These are phyloP conservation scores for Panonychus citri DNA, from an alignment of 1,140 invertebrate species.

Conservation along the genomic window DNA sequence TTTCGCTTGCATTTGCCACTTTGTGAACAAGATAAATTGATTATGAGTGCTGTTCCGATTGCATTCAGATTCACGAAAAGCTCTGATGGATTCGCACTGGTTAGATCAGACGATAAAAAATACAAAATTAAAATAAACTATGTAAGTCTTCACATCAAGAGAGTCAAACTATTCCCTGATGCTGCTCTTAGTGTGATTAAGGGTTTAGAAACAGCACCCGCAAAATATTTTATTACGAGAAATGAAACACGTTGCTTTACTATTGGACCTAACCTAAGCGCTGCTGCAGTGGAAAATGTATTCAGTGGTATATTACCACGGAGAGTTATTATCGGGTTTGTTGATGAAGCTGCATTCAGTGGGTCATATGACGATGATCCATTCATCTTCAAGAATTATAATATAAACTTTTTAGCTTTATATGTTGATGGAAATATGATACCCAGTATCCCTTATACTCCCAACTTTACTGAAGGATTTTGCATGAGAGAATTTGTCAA, in stretches of 20 bases:
- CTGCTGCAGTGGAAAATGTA: slow-evolving; percentile 11
- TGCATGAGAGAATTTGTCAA: not conserved
- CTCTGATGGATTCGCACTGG: no score
- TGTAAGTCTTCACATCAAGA: no score
- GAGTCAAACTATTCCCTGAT: not conserved
- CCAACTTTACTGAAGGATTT: slow-evolving; percentile 1
- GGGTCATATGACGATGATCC: slow-evolving; percentile 3
- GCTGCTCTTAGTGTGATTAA: slow-evolving; percentile 4
- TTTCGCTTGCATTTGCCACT: no score
- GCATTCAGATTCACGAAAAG: no score
- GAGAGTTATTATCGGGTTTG: slow-evolving; percentile 1
- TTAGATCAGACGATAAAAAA: no score
- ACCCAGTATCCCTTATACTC: not conserved
- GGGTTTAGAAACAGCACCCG: not conserved
- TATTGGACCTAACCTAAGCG: slow-evolving; percentile 6
- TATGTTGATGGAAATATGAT: not conserved
- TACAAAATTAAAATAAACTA: no score
- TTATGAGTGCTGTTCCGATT: no score
- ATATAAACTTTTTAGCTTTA: slow-evolving; percentile 4
- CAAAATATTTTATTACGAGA: slow-evolving; percentile 5
- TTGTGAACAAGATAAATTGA: no score
- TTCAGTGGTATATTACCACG: slow-evolving; percentile 8
- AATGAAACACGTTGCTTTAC: slow-evolving; percentile 11
- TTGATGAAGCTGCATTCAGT: slow-evolving; percentile 4
- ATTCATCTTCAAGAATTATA: not conserved